Evolutionary conservation across 2,888 invertebrate species (phyloP), one percentile per base, ranked within the genome.

Genomic region (Xylota segnis): DNA sequence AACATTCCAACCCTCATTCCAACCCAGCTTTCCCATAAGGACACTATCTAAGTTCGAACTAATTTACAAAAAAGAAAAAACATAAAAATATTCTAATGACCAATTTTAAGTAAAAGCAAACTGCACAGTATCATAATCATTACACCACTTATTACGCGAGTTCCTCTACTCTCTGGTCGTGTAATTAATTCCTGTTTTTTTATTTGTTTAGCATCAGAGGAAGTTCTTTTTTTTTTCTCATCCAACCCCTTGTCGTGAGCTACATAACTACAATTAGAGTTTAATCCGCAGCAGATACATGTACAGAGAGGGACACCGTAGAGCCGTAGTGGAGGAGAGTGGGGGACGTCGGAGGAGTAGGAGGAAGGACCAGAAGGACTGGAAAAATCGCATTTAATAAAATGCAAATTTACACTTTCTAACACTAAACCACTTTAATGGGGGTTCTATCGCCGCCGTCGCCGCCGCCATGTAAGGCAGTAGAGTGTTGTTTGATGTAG

Each of bases 351-450:
- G 23, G 7, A 18, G 5, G 37, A 23, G 27, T 5, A 0, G 5
- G 23, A 12, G 9, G 9, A 12, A 29, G 32, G 18, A 32, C n/a
- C 5, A 18, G 52, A 16, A 4, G 61, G 74, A 61, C 68, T 16
- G 9, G 18, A 43, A 70, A 79, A 79, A 79, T 74, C 61, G 58
- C 70, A 81, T 86, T 86, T 81, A 81, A 81, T 76, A 81, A 81
- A 81, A 81, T 86, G 76, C 76, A 86, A 71, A 81, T 66, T 76
- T 63, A 81, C 66, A 75, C 61, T 54, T 70, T 72, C 79, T 75
- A 75, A 81, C 59, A 72, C 45, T 76, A 72, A 77, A 82, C 72
- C 72, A 86, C 76, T 86, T 86, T 76, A 82, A 82, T 72, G 74
- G 86, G 71, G 63, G n/a, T n/a, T n/a, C n/a, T n/a, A n/a, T n/a